phyloP scores from a whole-genome alignment of 2,113 vertebrate genomes.

The Arizona elegans region DNA sequence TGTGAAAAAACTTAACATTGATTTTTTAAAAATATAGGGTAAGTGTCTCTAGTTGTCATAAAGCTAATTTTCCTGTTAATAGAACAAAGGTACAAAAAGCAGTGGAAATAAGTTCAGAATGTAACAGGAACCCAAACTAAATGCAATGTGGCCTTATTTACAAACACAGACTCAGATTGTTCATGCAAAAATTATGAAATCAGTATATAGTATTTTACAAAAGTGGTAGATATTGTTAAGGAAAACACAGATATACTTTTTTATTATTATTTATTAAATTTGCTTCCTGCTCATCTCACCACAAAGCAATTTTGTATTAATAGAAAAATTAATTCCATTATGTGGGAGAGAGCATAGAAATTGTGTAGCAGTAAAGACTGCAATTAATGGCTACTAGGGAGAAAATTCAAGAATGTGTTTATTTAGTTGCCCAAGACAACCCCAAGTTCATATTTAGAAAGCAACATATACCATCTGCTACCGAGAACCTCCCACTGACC shows the following conservation, averaged over 20 bases:
- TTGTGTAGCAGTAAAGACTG: background rate
- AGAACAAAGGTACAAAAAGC: constrained; percentile 10
- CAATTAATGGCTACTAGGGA: background rate
- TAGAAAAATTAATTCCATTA: background rate
- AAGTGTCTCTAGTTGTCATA: background rate
- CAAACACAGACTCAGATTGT: background rate
- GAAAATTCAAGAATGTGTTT: background rate
- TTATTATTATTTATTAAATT: no score
- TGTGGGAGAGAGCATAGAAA: background rate
- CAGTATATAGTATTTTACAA: background rate
- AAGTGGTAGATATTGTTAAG: background rate
- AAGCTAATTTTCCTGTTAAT: constrained; percentile 11
- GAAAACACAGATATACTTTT: background rate
- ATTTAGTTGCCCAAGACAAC: background rate
- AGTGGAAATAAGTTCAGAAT: background rate
- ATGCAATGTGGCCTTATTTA: background rate
- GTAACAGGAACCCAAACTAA: background rate
- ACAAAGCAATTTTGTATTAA: background rate
- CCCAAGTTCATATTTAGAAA: background rate
- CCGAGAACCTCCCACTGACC: no score
- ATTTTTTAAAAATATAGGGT: background rate
- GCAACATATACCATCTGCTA: background rate
- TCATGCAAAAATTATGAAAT: background rate
- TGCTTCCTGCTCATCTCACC: no score
- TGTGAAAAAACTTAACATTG: background rate